Evolutionary conservation across 2,888 invertebrate genomes (phyloP).

Genomic region (Rhaphigaster nebulosa): DNA sequence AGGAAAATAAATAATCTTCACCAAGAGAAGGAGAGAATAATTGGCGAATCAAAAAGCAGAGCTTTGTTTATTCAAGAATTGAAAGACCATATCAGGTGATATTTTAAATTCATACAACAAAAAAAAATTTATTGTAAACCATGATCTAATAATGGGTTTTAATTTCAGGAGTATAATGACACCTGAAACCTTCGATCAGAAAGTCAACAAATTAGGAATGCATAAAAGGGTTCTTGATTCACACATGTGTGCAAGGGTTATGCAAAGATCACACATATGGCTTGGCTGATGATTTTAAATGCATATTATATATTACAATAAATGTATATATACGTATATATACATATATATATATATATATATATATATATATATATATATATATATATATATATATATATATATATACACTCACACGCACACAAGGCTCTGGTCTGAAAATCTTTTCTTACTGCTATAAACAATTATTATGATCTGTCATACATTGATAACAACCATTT

Average conservation of each 20-base stretch:
- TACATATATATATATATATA: too few species aligned
- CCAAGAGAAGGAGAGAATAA: constrained; percentile 66
- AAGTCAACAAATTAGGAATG: constrained; percentile 66
- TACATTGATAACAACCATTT: too few species aligned
- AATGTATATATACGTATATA: too few species aligned
- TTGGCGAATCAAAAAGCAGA: constrained; percentile 66
- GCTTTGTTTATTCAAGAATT: constrained; percentile 67
- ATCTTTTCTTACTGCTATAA: too few species aligned
- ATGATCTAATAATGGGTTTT: background rate
- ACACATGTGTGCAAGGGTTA: constrained; percentile 66
- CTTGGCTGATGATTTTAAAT: constrained; percentile 65
- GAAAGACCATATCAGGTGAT: constrained; percentile 67
- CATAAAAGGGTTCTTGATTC: constrained; percentile 66
- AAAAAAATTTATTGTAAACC: background rate
- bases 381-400: too few species aligned
- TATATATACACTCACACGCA: too few species aligned
- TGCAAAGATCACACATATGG: constrained; percentile 67
- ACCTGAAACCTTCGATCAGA: constrained; percentile 67
- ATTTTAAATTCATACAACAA: background rate
- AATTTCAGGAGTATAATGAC: constrained; percentile 66
- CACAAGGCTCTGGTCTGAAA: too few species aligned
- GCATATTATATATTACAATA: background rate
- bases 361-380: too few species aligned
- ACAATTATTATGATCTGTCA: too few species aligned
- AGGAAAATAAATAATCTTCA: constrained; percentile 66